Percentiles rank a stretch among this genome's conserved stretches.
Conservation (phyloP, 2,113 vertebrate genomes). For the Vidua chalybeata region DNA sequence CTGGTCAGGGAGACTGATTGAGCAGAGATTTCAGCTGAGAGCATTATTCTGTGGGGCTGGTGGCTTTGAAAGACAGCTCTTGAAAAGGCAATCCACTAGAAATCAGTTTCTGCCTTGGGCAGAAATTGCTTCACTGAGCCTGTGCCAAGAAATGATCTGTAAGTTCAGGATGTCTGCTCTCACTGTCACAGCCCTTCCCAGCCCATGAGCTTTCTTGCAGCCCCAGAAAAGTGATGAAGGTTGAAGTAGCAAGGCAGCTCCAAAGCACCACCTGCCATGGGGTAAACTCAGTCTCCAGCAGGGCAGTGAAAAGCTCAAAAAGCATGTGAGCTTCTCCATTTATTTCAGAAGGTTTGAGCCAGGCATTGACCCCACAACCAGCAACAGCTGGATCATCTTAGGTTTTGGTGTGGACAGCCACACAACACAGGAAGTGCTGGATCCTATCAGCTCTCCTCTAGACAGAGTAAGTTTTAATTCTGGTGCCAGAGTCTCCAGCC, state of each 20-base stretch:
- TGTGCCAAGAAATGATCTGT: background rate
- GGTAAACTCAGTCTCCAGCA: background rate
- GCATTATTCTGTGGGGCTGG: background rate
- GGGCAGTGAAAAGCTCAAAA: background rate
- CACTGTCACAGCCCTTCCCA: background rate
- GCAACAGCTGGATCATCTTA: background rate
- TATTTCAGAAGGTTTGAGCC: background rate
- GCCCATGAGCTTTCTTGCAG: background rate
- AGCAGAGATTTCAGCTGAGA: background rate
- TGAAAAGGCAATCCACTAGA: background rate
- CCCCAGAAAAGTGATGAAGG: background rate
- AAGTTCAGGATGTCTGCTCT: background rate
- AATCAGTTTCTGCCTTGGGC: background rate
- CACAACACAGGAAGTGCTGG: background rate
- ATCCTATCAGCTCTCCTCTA: background rate
- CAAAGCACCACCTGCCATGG: background rate
- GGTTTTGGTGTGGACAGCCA: background rate
- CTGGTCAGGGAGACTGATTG: background rate
- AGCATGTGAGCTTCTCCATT: background rate
- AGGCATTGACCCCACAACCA: background rate
- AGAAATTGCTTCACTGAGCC: slow-evolving; percentile 1
- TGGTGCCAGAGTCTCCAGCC: background rate
- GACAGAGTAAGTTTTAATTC: background rate
- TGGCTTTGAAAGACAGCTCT: background rate
- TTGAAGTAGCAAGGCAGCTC: background rate